Evolutionary conservation across 64 coral and sea anemone species (phyloP).

Genomic region (Hydrozoanthus tunicans): DNA sequence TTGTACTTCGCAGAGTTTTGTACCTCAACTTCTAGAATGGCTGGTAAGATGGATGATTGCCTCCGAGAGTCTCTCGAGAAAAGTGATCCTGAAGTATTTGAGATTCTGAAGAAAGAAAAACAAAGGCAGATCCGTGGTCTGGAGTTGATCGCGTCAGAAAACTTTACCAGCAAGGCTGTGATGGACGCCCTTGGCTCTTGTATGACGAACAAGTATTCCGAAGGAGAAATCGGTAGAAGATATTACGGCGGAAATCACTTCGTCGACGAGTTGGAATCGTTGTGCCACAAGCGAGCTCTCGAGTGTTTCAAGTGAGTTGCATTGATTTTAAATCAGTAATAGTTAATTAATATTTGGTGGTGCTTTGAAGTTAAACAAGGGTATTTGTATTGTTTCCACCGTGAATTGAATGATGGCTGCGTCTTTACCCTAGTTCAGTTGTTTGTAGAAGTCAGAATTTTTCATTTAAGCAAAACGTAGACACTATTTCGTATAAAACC

Average conservation of each 20-base stretch:
- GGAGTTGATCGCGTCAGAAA: conserved; percentile 97
- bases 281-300: conserved; percentile 88
- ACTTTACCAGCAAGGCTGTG: conserved; percentile 95
- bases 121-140: conserved; percentile 83
- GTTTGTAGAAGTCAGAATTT: no score
- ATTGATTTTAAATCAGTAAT: neutral
- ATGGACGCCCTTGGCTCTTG: conserved; percentile 92
- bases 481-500: no score
- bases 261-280: conserved; percentile 91
- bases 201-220: conserved; percentile 98
- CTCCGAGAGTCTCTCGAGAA: conserved; percentile 67
- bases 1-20: neutral
- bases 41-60: conserved; percentile 42
- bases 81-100: conserved; percentile 91
- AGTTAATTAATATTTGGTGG: no score
- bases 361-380: no score
- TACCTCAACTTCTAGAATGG: conserved; percentile 11
- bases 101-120: conserved; percentile 97
- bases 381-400: no score
- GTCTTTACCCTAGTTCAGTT: no score
- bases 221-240: conserved; percentile 91
- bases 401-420: no score
- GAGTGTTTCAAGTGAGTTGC: conserved; percentile 73
- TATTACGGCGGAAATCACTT: conserved; percentile 98
- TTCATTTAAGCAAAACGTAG: no score